Evolutionary conservation across 2,888 invertebrate species (phyloP), one percentile per base, ranked within the genome.

Genomic region (Acrobasis repandana): DNA sequence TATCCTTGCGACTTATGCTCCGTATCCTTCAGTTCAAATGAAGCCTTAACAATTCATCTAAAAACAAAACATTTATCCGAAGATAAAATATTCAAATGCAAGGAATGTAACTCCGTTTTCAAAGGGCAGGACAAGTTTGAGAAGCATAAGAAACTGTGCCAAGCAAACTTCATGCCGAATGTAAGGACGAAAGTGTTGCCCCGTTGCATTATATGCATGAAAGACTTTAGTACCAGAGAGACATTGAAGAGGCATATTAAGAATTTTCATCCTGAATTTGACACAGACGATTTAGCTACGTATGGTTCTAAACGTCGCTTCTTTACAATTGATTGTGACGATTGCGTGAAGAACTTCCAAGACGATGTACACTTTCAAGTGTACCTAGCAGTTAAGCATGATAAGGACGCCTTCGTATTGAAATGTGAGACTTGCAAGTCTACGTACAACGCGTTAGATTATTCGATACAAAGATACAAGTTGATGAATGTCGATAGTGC

Each of bases 211-310:
- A 70, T 90, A 0, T 90, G 90, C 28, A 80, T 79, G 61, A 90
- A 90, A 63, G 85, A 90, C 52, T 90, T 90, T n/a, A 88, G 90
- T 56, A 82, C 88, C 0, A 67, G 83, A 0, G 90, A 90, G 63
- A 88, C 90, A 0, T 47, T 90, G 9, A 87, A 85, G 52, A 74
- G 89, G 0, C 90, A 90, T 50, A 86, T 90, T 0, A 87, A 85
- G 62, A 88, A 84, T 48, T 90, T 90, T 57, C 90, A 90, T 33
- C 63, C 66, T 0, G 85, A 82, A 1, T 90, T 88, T 34, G 79
- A 88, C 9, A 74, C 78, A 0, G 86, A 90, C 0, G 88, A 87
- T 1, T 50, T 90, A 0, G 83, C 83, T 0, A 82, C 70, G 0
- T 87, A 76, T 33, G 87, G 87, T 0, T 76, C 80, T 0, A 67